Evolutionary conservation across 2,113 vertebrate genomes (phyloP).

Genomic region (Sarotherodon lohbergeri): DNA sequence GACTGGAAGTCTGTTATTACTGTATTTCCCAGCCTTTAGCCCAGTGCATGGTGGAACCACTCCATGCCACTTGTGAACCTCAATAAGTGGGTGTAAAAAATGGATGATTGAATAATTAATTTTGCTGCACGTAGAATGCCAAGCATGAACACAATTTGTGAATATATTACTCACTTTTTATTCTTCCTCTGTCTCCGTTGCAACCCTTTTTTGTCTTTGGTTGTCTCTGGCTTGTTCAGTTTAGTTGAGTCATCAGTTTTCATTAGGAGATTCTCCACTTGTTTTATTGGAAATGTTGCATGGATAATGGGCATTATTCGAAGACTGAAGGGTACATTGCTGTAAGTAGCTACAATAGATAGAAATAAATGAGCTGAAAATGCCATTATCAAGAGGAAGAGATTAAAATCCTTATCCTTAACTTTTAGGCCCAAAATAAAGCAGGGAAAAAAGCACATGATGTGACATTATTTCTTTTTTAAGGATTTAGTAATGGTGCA

Average conservation of each 20-base stretch:
- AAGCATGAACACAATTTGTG: neutral
- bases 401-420: slow-evolving; percentile 46
- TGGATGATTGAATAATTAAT: slow-evolving; percentile 16
- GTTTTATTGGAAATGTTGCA: slow-evolving; percentile 56
- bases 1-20: neutral
- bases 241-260: slow-evolving; percentile 52
- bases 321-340: slow-evolving; percentile 47
- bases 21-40: neutral
- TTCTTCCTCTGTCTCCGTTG: neutral
- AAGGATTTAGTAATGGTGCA: slow-evolving; percentile 50
- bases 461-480: slow-evolving; percentile 42
- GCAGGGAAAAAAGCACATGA: slow-evolving; percentile 9
- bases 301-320: slow-evolving; percentile 55
- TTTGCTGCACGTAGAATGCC: neutral
- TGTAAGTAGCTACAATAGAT: slow-evolving; percentile 57
- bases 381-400: slow-evolving; percentile 52
- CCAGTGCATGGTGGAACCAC: neutral
- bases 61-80: neutral
- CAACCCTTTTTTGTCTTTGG: neutral
- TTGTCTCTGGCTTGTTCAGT: slow-evolving; percentile 17
- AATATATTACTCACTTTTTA: neutral
- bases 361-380: slow-evolving; percentile 71
- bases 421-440: slow-evolving; percentile 36
- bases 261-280: slow-evolving; percentile 36
- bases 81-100: neutral